Evolutionary conservation across 2,797 vertebrate genomes (phyloP), one percentile per base, ranked within the genome.

Genomic region (Fratercula arctica): DNA sequence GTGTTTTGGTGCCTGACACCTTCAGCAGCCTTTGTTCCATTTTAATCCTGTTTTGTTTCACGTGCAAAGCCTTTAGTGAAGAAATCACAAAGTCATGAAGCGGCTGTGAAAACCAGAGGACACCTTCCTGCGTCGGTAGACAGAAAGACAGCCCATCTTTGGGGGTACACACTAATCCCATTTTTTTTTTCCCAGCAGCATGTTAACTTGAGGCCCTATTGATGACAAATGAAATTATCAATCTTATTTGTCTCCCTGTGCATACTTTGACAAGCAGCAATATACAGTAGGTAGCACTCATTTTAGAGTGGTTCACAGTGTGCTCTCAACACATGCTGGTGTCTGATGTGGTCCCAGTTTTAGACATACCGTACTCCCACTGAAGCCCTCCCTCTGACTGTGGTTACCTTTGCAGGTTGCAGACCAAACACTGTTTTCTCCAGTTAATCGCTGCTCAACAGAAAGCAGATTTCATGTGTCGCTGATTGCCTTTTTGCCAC

Each of bases 321-420:
- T 0, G 0, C 39, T 54, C 41, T 45, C 35, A 41, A 35, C 21
- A 35, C 3, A 7, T 48, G 26, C 15, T 12, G 10, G 41, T 46
- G 39, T 23, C 39, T 0, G 0, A 3, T 18, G 26, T 11, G 35
- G 31, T 46, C 21, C 28, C 24, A 35, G 16, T 28, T 53, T 75
- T 20, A 56, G 25, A 21, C 50, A 41, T 0, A 1, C 50, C 35
- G 12, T 17, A 16, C 12, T 69, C 41, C 41, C 0, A 1, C 61
- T 43, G 57, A 77, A 87, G 60, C 46, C n/a, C 75, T 69, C 56
- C 46, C 41, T 72, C 23, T 1, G 1, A 33, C 29, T 35, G 39
- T 1, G 2, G 35, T 28, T 75, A 54, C 53, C 46, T 57, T 76
- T 39, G 50, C 12, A 35, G 41, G 16, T 33, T 56, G 20, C 37